Conservation (phyloP, 2,888 invertebrate species). For the Malthinus seriepunctatus region DNA sequence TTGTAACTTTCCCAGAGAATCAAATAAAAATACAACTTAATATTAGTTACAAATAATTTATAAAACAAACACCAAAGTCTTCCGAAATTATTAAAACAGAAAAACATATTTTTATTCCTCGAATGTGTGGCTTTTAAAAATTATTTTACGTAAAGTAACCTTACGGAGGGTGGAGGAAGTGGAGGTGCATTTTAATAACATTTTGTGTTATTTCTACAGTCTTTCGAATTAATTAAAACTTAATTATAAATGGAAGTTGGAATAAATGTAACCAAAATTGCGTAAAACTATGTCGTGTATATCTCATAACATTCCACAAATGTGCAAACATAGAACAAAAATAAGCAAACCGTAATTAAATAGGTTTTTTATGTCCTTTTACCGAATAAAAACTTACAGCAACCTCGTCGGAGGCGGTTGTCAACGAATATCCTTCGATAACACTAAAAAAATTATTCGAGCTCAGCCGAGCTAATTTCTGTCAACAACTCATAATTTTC, state of each 20-base stretch:
- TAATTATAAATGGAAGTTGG: constrained; percentile 22
- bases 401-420: too few relatives aligned
- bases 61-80: too few relatives aligned
- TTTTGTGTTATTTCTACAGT: not conserved
- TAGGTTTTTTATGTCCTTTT: not conserved
- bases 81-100: too few relatives aligned
- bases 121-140: too few relatives aligned
- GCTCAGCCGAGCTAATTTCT: too few relatives aligned
- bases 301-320: constrained; percentile 23
- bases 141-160: too few relatives aligned
- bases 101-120: too few relatives aligned
- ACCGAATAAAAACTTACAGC: too few relatives aligned
- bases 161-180: too few relatives aligned
- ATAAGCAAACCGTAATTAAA: not conserved
- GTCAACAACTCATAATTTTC: too few relatives aligned
- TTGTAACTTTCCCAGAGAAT: constrained; percentile 26
- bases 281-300: constrained; percentile 22
- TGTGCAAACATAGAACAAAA: constrained; percentile 13
- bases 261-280: constrained; percentile 21
- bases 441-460: too few relatives aligned
- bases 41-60: not conserved
- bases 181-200: not conserved
- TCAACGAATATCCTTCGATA: too few relatives aligned
- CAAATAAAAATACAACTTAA: constrained; percentile 19
- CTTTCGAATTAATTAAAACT: constrained; percentile 22